phyloP scores from a whole-genome alignment of 2,113 vertebrate genomes.

The Paramormyrops kingsleyae region DNA sequence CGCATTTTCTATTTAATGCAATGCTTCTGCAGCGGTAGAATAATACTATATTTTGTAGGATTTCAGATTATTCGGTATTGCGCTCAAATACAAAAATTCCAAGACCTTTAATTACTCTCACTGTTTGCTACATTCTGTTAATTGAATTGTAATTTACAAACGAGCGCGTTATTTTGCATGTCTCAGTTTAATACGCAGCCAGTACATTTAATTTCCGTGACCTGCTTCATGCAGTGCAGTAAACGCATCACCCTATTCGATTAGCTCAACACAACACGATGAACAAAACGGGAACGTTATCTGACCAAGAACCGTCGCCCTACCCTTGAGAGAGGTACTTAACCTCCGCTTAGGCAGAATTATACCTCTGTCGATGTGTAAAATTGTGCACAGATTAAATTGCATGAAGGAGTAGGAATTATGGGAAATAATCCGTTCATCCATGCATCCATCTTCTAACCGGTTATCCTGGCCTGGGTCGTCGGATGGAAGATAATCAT shows the following conservation, averaged over 20 bases:
- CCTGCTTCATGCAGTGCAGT: background rate
- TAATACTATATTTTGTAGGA: background rate
- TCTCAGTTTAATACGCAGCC: background rate
- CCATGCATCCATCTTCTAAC: background rate
- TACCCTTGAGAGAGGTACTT: background rate
- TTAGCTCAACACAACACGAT: background rate
- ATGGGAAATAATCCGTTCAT: background rate
- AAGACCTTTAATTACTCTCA: background rate
- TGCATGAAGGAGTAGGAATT: background rate
- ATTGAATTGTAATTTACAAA: background rate
- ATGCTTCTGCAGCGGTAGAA: background rate
- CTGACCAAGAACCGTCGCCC: background rate
- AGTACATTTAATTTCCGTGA: background rate
- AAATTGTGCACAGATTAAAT: background rate
- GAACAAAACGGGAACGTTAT: background rate
- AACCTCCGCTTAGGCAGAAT: background rate
- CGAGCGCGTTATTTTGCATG: background rate
- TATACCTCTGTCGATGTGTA: background rate
- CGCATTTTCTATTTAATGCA: background rate
- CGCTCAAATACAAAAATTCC: background rate
- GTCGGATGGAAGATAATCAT: background rate
- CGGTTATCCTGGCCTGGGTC: background rate
- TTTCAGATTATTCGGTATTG: background rate
- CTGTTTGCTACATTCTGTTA: background rate
- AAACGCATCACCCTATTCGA: background rate